Evolutionary conservation across 2,113 vertebrate genomes (phyloP).

Genomic region (Nothocercus julius): DNA sequence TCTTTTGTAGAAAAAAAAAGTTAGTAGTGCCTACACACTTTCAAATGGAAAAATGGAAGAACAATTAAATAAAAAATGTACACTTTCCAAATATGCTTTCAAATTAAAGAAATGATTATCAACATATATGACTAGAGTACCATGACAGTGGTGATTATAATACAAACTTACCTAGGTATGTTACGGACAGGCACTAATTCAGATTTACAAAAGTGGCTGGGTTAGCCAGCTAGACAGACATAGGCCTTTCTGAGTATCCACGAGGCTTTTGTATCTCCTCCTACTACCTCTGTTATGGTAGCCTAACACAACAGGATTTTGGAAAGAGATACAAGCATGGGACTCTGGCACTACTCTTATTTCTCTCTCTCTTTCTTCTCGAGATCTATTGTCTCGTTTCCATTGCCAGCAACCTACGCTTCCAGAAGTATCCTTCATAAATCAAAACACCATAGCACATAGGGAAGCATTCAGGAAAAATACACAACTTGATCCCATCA

Average conservation of each 20-base stretch:
- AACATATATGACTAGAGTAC: background rate
- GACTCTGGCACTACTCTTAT: background rate
- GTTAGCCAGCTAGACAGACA: background rate
- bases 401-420: background rate
- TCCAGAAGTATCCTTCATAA: background rate
- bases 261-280: background rate
- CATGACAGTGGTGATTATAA: background rate
- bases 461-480: background rate
- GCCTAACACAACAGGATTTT: background rate
- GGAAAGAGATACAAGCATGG: background rate
- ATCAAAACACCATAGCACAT: background rate
- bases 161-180: background rate
- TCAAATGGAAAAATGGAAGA: background rate
- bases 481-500: accelerated
- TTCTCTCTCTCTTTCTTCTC: no score
- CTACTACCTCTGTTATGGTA: background rate
- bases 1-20: background rate
- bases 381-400: background rate
- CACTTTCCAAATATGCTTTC: background rate
- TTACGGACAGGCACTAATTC: background rate
- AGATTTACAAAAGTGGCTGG: background rate
- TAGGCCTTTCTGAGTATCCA: background rate
- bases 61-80: background rate
- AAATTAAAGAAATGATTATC: background rate
- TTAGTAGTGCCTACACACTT: background rate